Conservation (phyloP, 2,888 invertebrate species). For the Drosophila bunnanda region DNA sequence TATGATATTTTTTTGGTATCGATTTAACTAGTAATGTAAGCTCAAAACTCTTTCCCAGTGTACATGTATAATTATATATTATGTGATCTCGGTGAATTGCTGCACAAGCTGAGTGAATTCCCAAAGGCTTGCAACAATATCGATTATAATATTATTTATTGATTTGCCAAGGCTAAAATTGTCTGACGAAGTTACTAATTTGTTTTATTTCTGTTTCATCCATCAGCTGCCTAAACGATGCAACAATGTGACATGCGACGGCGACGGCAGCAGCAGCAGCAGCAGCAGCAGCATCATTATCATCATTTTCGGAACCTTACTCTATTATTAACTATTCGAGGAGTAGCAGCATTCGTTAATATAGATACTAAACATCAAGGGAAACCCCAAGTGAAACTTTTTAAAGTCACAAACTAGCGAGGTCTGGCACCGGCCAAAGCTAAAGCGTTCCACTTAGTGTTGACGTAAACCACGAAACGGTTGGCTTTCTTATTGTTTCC, state of each 20-base stretch:
- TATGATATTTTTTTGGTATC: too few relatives aligned
- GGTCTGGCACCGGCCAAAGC: not conserved
- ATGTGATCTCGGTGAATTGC: not conserved
- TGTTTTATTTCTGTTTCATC: constrained; percentile 6
- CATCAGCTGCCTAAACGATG: constrained; percentile 48
- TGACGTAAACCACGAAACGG: not conserved
- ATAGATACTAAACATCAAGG: not conserved
- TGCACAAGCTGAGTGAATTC: constrained; percentile 16
- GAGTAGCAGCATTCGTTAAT: not conserved
- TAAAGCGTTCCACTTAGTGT: not conserved
- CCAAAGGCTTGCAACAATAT: constrained; percentile 9
- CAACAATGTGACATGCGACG: constrained; percentile 47
- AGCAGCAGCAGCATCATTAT: constrained; percentile 26
- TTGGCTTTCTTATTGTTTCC: not conserved
- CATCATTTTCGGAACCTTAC: not conserved
- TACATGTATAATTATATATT: not conserved
- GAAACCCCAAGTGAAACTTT: constrained; percentile 6
- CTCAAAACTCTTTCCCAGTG: not conserved
- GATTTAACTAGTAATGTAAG: too few relatives aligned
- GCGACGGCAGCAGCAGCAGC: constrained; percentile 30
- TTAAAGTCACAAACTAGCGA: not conserved
- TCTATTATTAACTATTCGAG: not conserved
- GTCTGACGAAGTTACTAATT: not conserved
- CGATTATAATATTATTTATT: constrained; percentile 8
- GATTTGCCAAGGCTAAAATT: not conserved